Base-by-base conservation (phyloP, 1,140 invertebrate species). In the Lucilia cuprina region DNA sequence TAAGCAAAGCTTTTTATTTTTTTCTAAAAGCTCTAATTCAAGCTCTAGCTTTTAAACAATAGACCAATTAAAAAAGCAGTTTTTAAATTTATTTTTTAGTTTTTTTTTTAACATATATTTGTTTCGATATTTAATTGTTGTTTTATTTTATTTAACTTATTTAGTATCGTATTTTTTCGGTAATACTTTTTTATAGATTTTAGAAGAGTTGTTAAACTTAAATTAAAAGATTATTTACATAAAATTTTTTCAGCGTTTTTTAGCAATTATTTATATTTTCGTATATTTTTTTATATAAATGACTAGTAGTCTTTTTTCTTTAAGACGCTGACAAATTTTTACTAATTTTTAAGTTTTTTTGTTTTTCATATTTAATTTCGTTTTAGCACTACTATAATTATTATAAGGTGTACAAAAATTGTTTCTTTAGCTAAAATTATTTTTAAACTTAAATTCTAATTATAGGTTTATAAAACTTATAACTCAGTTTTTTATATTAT, bases 391-490 rank as follows among this genome's bases (percentile, higher is more conserved):
- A 70, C 65, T 2, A 55, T 17, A 17, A 55, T 14, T n/a, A 12
- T 17, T 55, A 17, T 70, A 70, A 21, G 41, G 75, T 78, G 75
- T 78, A 78, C 34, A 78, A 78, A 78, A 78, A 41, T 35, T 60
- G 75, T 78, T 21, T 35, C 7, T 77, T 77, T 77, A 34, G 14
- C 74, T 35, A 2, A 30, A 74, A 14, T 80, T 49, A 9, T 21
- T 8, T 49, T 50, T 21, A 21, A 49, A 80, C 7, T 17, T 80
- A 80, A 80, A 78, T 41, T 14, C 17, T 47, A 80, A 19, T 21
- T 9, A 13, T 25, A 50, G 19, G 49, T 25, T 49, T 49, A 49
- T 47, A 49, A 80, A 80, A 80, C 19, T 80, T 80, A 50, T 80
- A 30, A 49, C 19, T 49, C 34, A 3, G 3, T 30, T 30, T 30